Evolutionary conservation across 2,113 vertebrate species (phyloP), one percentile per base, ranked within the genome.

Genomic region (Upupa epops): DNA sequence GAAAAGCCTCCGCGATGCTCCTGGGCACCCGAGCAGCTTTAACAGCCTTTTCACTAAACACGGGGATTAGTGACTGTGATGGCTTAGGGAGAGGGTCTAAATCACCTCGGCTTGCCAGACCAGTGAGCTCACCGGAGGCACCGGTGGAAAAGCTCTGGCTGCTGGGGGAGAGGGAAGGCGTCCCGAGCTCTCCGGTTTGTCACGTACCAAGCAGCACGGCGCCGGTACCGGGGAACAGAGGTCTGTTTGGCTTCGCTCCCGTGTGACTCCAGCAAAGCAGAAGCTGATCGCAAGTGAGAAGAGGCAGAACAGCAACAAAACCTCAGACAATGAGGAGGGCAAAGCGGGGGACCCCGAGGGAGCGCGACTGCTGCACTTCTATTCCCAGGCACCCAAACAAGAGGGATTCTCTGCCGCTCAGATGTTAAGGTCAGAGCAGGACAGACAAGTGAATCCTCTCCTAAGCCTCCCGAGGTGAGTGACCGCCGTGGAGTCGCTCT

Each of bases 271-370:
- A 89, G 93, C 91, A 76, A 84, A 84, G 94, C 93, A 91, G 94
- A 54, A 69, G 81, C 84, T 61, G 91, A 85, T 87, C 31, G 1
- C 4, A 63, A 2, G 63, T 79, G 87, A 91, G 48, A 56, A 89
- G 82, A 85, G 74, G 24, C 59, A 65, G 78, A 93, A 46, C 46
- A 71, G 69, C 78, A 92, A 89, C 89, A 79, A 87, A 74, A 83
- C 6, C 89, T 92, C 93, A 79, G 84, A 87, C 91, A 90, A 85
- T 58, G 79, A 26, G 82, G 85, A 96, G 94, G 87, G 63, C 94
- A 93, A 74, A 48, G 81, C 84, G 58, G 78, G 79, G 70, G n/a
- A 58, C 54, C 87, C 89, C 25, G 59, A 68, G 72, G 89, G 54
- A 90, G 63, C 65, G 82, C 22, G 63, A 37, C 36, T 5, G 89